A percentile compares a stretch with the other conserved stretches of the same genome.
phyloP scores from a whole-genome alignment of 2,113 vertebrate genomes.

The Dendrocopos noguchii region DNA sequence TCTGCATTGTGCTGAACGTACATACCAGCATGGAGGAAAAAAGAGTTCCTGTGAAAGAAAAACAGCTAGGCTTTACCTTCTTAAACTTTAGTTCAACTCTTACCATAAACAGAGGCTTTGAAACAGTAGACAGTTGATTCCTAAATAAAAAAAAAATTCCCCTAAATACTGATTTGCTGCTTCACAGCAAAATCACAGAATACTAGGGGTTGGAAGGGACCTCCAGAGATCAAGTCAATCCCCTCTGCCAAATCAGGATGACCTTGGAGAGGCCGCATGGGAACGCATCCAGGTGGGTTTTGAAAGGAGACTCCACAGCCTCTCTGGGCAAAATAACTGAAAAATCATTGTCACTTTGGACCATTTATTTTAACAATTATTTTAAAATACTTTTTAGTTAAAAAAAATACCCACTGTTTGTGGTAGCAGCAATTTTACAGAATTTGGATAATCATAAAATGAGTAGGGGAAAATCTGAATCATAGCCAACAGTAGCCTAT shows the following conservation, averaged over 20 bases:
- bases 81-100: neutral
- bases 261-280: too few relatives aligned
- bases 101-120: neutral
- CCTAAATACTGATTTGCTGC: neutral
- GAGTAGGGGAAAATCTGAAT: neutral
- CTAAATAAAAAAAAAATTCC: neutral
- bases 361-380: too few relatives aligned
- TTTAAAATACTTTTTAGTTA: too few relatives aligned
- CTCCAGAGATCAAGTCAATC: too few relatives aligned
- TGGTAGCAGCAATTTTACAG: neutral
- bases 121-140: neutral
- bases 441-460: neutral
- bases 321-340: neutral
- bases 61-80: neutral
- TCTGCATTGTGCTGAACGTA: conserved; percentile 12
- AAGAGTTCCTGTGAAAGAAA: neutral
- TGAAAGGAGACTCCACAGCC: too few relatives aligned
- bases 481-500: neutral
- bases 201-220: too few relatives aligned
- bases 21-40: neutral
- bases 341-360: neutral
- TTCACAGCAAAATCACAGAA: neutral
- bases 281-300: too few relatives aligned
- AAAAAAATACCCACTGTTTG: neutral
- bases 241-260: too few relatives aligned